Base-by-base conservation (phyloP, 2,797 vertebrate genomes). In the Tinamus major region DNA sequence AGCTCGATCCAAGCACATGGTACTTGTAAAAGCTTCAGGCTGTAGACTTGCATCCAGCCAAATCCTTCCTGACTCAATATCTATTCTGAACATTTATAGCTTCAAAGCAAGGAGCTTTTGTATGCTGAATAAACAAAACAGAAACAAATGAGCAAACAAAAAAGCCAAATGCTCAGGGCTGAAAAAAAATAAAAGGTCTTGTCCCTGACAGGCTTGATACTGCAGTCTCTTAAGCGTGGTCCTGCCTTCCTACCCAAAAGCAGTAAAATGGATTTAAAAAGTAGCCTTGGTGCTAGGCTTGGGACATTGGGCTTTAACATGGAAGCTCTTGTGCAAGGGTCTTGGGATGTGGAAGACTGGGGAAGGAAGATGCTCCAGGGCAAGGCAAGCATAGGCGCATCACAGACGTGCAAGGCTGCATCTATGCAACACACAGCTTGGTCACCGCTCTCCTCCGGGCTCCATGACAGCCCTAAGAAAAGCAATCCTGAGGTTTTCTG, bases 61-160 rank as follows among this genome's bases (percentile, higher is more conserved):
- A 90, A 87, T 58, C 58, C 53, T 42, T 71, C 39, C n/a, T 79
- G 44, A 87, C 26, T 71, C 33, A 46, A 39, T 11, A 84, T 49
- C 17, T 64, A 0, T 49, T 90, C 67, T 82, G 53, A 89, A 64
- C 33, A 69, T 87, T 77, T 85, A 88, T 63, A 81, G 63, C 42
- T 90, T 33, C 70, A n/a, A 26, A 90, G 61, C 17, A 68, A 85
- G n/a, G 26, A 79, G 23, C 4, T 61, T 74, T 77, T 68, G 68
- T 77, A 7, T 65, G 41, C 23, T 78, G 69, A 89, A 85, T 80
- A 85, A 85, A 85, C 6, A 16, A 59, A 90, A 37, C 20, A 53
- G 61, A 87, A 94, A 84, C 42, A 84, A 92, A 81, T 56, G 29
- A 67, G 84, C 56, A 82, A 84, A 93, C 26, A 46, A 74, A 69